Evolutionary conservation across 2,113 vertebrate species (phyloP), one percentile per base, ranked within the genome.

Genomic region (Colossoma macropomum): DNA sequence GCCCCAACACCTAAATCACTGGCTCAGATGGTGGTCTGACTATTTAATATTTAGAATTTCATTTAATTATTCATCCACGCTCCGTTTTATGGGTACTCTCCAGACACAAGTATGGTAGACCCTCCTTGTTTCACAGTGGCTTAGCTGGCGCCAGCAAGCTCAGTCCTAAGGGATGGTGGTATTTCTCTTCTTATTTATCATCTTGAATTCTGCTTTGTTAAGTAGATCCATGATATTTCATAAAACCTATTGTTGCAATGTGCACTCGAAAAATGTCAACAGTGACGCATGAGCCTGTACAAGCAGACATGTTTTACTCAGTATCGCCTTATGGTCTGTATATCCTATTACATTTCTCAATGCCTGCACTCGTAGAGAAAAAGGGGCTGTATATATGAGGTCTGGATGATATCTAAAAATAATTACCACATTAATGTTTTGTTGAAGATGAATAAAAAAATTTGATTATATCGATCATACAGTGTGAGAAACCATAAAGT

Each of bases 41-140:
- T 83, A 60, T 83, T 88, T 74, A 89, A 89, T 89, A 89, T 89
- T 91, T 84, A 89, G 85, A 86, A 90, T 88, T 79, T 80, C 69
- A 23, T 73, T 66, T 56, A 30, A 90, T 92, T 89, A 93, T 90
- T 92, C 85, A 91, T 88, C 80, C 68, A 63, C 32, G 28, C 73
- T 84, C 74, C 82, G 10, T 45, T 89, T 87, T 79, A 28, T 28
- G 62, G 86, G 63, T 70, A 68, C 83, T 86, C 85, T 86, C 77
- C 87, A 88, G 85, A 56, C 32, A 66, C 79, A 71, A 66, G 79
- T 28, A 60, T n/a, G 71, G 27, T 30, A 65, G 60, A 30, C 68
- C 79, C 66, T 81, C 60, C 0, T 70, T 9, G n/a, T 28, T 79
- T 13, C 54, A 50, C 41, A 11, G 74, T 73, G 52, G 84, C 79